These are phyloP conservation scores for Scytalopus superciliaris DNA, from an alignment of 2,113 vertebrate genomes.

Conservation along the genomic window DNA sequence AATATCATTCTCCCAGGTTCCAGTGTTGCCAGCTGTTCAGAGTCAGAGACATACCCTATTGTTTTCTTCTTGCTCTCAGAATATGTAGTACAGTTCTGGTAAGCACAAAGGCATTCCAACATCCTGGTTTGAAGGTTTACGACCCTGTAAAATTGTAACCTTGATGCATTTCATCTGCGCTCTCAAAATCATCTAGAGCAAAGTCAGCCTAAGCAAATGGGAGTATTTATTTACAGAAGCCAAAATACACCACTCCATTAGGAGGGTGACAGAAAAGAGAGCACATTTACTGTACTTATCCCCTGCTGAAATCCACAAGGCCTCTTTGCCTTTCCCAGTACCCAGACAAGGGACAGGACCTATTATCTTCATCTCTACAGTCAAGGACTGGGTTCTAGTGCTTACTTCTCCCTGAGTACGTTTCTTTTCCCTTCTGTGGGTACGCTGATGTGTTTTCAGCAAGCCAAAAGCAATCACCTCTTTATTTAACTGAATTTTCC, in stretches of 20 bases:
- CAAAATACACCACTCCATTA: neutral
- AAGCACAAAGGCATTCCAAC: neutral
- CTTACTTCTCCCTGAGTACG: neutral
- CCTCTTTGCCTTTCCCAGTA: neutral
- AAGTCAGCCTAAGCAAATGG: neutral
- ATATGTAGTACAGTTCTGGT: neutral
- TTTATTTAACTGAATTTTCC: neutral
- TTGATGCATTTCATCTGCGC: neutral
- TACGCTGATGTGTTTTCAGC: neutral
- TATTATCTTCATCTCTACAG: neutral
- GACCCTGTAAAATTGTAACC: neutral
- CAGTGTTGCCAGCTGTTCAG: neutral
- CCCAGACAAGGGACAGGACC: fast-evolving
- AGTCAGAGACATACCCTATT: neutral
- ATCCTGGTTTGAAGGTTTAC: neutral
- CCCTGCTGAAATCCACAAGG: neutral
- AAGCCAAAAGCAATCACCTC: neutral
- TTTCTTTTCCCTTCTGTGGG: neutral
- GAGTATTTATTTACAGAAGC: neutral
- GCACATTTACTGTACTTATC: neutral
- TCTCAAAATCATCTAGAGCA: neutral
- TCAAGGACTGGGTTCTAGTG: neutral
- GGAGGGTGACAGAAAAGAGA: neutral
- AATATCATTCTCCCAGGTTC: neutral
- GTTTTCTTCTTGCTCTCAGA: neutral